Base-by-base conservation (phyloP, 2,888 invertebrate species). In the Apoda limacodes region DNA sequence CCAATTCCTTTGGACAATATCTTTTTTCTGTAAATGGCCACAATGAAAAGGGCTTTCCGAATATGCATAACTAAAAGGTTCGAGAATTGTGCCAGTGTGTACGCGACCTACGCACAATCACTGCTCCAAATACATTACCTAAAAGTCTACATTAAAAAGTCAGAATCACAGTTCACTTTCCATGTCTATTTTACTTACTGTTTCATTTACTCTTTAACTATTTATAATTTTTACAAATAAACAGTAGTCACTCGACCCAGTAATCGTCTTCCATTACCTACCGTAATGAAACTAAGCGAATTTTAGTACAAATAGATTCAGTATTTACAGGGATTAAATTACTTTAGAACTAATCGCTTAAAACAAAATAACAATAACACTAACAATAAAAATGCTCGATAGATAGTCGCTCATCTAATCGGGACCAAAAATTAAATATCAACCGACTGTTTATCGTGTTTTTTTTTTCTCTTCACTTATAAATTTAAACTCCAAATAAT, bases 81-180 rank as follows among this genome's bases (percentile, higher is more conserved):
- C n/a, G n/a, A n/a, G n/a, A n/a, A n/a, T n/a, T n/a, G n/a, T n/a
- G n/a, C n/a, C n/a, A n/a, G n/a, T n/a, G n/a, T n/a, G n/a, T n/a
- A n/a, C n/a, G n/a, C n/a, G n/a, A n/a, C n/a, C n/a, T n/a, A n/a
- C n/a, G 57, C 60, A 58, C 54, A 55, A 53, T 52, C n/a, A n/a
- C 55, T 61, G 61, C 59, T 62, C 55, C 66, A 58, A 68, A 71
- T 6, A 60, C 55, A 63, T 64, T 74, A 78, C 60, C 64, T 75
- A 71, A 17, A 58, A 69, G 61, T 67, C 71, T 81, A 80, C 61
- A 57, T 74, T 72, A 65, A 67, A 57, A 72, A 74, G 74, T 75
- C 78, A 80, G 81, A 80, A 82, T 82, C 82, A 82, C 82, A 82
- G 82, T 75, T 82, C 74, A 75, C 76, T 81, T 76, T 76, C 68